Conservation (phyloP, 2,797 vertebrate species). For the Fratercula arctica region DNA sequence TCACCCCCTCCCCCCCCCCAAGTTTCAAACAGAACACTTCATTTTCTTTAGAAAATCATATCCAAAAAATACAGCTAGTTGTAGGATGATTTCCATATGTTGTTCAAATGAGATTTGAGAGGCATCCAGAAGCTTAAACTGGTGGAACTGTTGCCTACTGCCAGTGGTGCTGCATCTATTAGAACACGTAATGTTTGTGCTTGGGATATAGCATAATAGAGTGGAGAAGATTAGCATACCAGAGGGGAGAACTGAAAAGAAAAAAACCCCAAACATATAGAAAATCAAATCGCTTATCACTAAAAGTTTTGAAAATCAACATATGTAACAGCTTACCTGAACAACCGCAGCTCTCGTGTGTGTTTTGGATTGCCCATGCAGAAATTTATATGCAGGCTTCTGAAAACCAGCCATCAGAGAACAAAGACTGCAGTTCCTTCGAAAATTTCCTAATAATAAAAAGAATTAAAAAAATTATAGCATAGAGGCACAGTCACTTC, state of each 20-base stretch:
- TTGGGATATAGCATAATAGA: background rate
- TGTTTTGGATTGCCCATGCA: background rate
- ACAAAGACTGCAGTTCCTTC: background rate
- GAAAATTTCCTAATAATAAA: background rate
- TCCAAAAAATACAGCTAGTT: background rate
- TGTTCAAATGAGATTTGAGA: slow-evolving; percentile 24
- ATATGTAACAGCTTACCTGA: background rate
- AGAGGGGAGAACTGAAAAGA: background rate
- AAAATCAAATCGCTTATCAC: background rate
- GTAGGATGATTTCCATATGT: slow-evolving; percentile 16
- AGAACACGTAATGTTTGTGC: background rate
- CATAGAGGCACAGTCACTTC: background rate
- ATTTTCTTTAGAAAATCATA: background rate
- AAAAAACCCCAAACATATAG: background rate
- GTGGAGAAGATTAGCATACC: background rate
- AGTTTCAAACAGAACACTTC: background rate
- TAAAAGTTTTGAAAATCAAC: background rate
- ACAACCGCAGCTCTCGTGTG: background rate
- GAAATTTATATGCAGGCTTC: background rate
- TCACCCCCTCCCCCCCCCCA: background rate
- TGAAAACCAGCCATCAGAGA: background rate
- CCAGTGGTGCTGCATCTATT: background rate
- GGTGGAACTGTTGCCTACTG: background rate
- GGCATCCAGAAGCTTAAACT: background rate
- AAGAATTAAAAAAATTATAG: background rate